phyloP scores from a whole-genome alignment of 2,888 invertebrate genomes.

The Tyria jacobaeae region DNA sequence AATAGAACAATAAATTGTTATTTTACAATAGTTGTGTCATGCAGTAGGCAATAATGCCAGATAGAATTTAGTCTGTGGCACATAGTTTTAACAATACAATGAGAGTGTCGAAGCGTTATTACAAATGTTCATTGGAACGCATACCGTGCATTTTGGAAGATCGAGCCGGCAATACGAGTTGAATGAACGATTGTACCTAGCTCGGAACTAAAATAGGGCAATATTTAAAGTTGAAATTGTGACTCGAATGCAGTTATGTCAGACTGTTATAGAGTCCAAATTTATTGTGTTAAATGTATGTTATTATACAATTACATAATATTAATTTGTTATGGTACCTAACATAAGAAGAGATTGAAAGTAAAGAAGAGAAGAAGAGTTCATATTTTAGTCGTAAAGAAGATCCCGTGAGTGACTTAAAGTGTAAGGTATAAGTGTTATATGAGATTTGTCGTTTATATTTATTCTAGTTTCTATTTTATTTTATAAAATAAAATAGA shows the following conservation, averaged over 20 bases:
- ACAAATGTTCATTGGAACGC: slow-evolving; percentile 56
- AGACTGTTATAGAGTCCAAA: background rate
- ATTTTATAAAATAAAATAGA: too few relatives aligned
- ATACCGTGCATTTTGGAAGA: slow-evolving; percentile 59
- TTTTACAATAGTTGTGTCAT: background rate
- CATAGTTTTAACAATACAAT: slow-evolving; percentile 58
- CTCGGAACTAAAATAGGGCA: slow-evolving; percentile 21
- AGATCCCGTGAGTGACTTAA: too few relatives aligned
- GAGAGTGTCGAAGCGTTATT: slow-evolving; percentile 48
- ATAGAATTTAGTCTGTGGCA: slow-evolving; percentile 37
- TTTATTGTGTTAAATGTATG: too few relatives aligned
- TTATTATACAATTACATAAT: too few relatives aligned
- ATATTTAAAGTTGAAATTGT: slow-evolving; percentile 30
- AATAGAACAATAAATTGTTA: background rate
- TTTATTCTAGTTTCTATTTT: too few relatives aligned
- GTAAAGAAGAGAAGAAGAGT: too few relatives aligned
- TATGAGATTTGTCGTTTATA: too few relatives aligned
- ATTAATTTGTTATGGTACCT: too few relatives aligned
- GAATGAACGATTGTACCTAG: slow-evolving; percentile 37
- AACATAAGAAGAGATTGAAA: too few relatives aligned
- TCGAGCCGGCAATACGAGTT: slow-evolving; percentile 53
- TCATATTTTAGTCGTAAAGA: too few relatives aligned
- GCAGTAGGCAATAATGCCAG: slow-evolving; percentile 5
- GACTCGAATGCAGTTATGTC: slow-evolving; percentile 2
- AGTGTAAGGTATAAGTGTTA: too few relatives aligned